These are phyloP conservation scores for Tretioscincus oriximinensis DNA, from an alignment of 2,113 vertebrate genomes.

Conservation along the genomic window DNA sequence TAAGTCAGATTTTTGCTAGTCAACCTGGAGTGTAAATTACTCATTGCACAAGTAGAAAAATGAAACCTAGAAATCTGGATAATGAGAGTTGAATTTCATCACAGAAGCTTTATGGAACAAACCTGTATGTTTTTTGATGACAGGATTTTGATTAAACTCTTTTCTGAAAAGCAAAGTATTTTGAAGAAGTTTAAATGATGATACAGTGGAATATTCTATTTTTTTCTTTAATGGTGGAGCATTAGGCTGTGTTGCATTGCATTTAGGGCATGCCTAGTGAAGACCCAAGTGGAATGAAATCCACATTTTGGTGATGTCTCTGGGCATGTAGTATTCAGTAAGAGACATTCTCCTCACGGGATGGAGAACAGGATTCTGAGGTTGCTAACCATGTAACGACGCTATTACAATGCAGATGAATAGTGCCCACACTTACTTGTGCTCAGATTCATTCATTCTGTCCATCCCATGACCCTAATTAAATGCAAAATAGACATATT, in stretches of 20 bases:
- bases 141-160: neutral
- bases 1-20: slow-evolving; percentile 37
- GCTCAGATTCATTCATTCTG: no score
- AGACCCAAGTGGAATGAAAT: no score
- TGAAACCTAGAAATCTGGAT: slow-evolving; percentile 45
- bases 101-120: slow-evolving; percentile 39
- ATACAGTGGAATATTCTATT: neutral
- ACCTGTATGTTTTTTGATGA: slow-evolving; percentile 37
- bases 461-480: no score
- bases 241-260: no score
- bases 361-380: no score
- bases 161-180: neutral
- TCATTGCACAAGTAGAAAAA: slow-evolving; percentile 54
- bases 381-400: no score
- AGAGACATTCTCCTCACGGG: no score
- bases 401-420: no score
- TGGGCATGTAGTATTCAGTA: no score
- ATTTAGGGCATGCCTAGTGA: neutral
- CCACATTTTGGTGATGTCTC: no score
- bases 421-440: no score
- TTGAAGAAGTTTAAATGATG: neutral
- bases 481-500: no score
- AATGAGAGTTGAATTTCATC: slow-evolving; percentile 29
- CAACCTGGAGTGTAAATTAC: slow-evolving; percentile 44
- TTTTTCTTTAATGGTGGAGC: neutral